Percentiles rank a stretch among this genome's conserved stretches.
Conservation (phyloP, 2,888 invertebrate species). For the Parascotia fuliginaria region DNA sequence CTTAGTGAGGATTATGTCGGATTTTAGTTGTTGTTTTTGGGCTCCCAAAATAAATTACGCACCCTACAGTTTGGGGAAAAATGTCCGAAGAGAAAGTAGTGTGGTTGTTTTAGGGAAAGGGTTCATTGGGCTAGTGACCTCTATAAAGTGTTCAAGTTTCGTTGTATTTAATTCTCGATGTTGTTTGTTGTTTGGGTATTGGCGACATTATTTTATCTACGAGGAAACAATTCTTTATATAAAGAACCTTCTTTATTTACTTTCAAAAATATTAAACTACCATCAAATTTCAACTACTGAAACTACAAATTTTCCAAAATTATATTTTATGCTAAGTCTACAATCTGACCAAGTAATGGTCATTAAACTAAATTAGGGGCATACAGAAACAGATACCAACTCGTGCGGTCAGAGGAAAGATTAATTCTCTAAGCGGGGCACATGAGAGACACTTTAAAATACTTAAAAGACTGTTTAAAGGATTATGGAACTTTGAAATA, state of each 20-base stretch:
- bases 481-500: conserved; percentile 23
- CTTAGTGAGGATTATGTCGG: conserved; percentile 41
- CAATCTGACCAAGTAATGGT: conserved; percentile 22
- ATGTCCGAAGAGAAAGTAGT: conserved; percentile 22
- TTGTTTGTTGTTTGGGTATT: neutral
- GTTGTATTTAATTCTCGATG: neutral
- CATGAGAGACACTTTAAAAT: conserved; percentile 33
- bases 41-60: conserved; percentile 36
- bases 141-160: conserved; percentile 3
- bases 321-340: neutral
- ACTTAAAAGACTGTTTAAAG: conserved; percentile 37
- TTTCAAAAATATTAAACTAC: neutral
- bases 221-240: no score
- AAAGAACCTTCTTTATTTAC: no score
- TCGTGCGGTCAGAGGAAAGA: conserved; percentile 45
- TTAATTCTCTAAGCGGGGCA: conserved; percentile 42
- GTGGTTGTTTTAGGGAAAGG: conserved; percentile 14
- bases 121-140: conserved; percentile 10
- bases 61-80: conserved; percentile 13
- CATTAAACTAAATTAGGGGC: conserved; percentile 27
- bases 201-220: no score
- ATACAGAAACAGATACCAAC: conserved; percentile 26
- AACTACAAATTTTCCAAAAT: neutral
- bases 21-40: conserved; percentile 44
- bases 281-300: no score